A percentile compares a stretch with the other conserved stretches of the same genome.
Conservation (phyloP, 2,113 vertebrate genomes). For the Anseranas semipalmata region DNA sequence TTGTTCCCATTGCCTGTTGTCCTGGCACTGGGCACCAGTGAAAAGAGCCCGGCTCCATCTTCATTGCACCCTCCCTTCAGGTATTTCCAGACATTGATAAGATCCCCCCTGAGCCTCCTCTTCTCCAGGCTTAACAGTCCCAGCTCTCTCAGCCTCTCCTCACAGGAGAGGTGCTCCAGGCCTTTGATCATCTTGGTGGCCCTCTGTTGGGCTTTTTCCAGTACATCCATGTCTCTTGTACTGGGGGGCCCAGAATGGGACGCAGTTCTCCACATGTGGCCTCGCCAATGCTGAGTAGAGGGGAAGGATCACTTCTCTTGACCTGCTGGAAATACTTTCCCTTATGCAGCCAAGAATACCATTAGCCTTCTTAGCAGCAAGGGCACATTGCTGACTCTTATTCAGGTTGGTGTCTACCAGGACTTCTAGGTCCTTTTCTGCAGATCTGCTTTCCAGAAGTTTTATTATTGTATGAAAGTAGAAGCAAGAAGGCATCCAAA, state of each 20-base stretch:
- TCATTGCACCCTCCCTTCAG: background rate
- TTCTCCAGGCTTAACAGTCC: background rate
- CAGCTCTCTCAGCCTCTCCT: background rate
- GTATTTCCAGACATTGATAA: background rate
- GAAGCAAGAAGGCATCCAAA: background rate
- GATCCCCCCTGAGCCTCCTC: background rate
- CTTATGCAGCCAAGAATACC: background rate
- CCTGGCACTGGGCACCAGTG: background rate
- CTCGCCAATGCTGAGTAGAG: no score
- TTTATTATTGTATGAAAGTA: background rate
- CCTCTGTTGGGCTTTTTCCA: background rate
- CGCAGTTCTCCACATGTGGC: no score
- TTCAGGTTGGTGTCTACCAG: background rate
- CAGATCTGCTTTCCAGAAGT: background rate
- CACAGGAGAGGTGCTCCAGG: background rate
- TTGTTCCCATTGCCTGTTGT: background rate
- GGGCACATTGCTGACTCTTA: background rate
- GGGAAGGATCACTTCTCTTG: no score
- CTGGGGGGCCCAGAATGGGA: no score
- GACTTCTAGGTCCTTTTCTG: background rate
- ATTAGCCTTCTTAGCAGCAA: background rate
- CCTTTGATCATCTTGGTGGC: background rate
- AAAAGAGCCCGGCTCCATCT: background rate
- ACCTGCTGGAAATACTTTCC: background rate
- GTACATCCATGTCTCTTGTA: no score